A percentile compares a stretch with the other conserved stretches of the same genome.
These are phyloP conservation scores for Tethya wilhelma DNA, from an alignment of 37 sponge, comb jelly and placozoan genomes.

Conservation along the genomic window DNA sequence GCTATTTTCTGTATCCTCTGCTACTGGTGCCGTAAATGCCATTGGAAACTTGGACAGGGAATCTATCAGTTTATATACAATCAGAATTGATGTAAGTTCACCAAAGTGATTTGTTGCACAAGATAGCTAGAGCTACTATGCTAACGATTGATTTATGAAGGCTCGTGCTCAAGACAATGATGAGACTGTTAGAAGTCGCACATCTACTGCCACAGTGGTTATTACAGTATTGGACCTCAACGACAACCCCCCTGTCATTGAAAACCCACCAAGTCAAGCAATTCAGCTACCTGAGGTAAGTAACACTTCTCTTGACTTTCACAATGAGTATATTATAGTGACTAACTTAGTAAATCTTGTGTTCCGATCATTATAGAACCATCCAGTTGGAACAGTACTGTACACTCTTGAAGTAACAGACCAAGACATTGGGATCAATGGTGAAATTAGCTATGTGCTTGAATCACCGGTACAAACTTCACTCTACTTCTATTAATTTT, in stretches of 20 bases:
- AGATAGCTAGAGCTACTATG: not conserved
- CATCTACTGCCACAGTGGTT: not conserved
- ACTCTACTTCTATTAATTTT: not conserved
- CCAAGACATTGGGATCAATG: not conserved
- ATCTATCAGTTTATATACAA: not conserved
- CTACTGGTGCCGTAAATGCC: not conserved
- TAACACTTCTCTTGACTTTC: not conserved
- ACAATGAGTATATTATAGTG: not conserved
- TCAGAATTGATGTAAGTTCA: not conserved
- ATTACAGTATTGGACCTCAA: conserved; percentile 17
- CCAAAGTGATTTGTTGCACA: not conserved
- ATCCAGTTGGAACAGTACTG: not conserved
- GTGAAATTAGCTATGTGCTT: not conserved
- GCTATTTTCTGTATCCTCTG: not conserved
- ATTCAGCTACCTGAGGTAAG: conserved; percentile 3
- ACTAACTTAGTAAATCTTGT: not conserved
- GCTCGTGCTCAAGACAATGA: not conserved
- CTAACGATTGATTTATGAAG: no score
- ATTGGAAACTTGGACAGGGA: conserved; percentile 2
- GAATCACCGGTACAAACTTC: not conserved
- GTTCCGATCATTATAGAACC: not conserved
- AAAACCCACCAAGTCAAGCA: not conserved
- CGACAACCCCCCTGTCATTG: conserved; percentile 13
- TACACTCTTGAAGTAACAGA: not conserved
- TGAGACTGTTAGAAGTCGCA: not conserved